A percentile compares a stretch with the other conserved stretches of the same genome.
Evolutionary conservation across 1,140 invertebrate species (phyloP).

Genomic region (Contarinia nasturtii): DNA sequence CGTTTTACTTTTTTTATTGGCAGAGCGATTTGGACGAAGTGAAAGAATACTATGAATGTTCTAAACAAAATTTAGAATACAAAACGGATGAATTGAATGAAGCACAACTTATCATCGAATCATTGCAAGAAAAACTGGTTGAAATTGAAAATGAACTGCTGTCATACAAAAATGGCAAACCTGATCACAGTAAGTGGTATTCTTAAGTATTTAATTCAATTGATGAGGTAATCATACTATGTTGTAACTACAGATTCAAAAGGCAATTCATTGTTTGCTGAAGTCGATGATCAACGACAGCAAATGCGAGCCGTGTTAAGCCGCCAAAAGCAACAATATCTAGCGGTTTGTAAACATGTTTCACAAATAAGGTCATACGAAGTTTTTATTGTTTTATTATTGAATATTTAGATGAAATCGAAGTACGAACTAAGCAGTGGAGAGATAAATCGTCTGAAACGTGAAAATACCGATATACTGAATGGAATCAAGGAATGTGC

Average conservation of each 20-base stretch:
- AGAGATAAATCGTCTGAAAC: slow-evolving; percentile 24
- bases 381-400: background rate
- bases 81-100: background rate
- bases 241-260: slow-evolving; percentile 11
- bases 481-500: slow-evolving; percentile 16
- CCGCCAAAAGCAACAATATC: slow-evolving; percentile 21
- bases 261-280: slow-evolving; percentile 32
- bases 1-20: too few species aligned
- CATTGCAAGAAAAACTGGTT: background rate
- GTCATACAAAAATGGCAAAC: background rate
- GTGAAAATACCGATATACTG: slow-evolving; percentile 23
- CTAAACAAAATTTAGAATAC: background rate
- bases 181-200: background rate
- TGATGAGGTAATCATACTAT: background rate
- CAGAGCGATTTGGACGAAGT: background rate
- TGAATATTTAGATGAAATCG: slow-evolving; percentile 23
- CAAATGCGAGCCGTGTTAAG: slow-evolving; percentile 22
- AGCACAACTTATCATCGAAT: background rate
- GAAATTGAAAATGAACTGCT: background rate
- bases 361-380: background rate
- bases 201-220: background rate
- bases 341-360: background rate
- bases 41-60: background rate
- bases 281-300: slow-evolving; percentile 29
- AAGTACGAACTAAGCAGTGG: slow-evolving; percentile 17